phyloP scores from a whole-genome alignment of 2,888 invertebrate species.

The Cataglyphis altisquamis region DNA sequence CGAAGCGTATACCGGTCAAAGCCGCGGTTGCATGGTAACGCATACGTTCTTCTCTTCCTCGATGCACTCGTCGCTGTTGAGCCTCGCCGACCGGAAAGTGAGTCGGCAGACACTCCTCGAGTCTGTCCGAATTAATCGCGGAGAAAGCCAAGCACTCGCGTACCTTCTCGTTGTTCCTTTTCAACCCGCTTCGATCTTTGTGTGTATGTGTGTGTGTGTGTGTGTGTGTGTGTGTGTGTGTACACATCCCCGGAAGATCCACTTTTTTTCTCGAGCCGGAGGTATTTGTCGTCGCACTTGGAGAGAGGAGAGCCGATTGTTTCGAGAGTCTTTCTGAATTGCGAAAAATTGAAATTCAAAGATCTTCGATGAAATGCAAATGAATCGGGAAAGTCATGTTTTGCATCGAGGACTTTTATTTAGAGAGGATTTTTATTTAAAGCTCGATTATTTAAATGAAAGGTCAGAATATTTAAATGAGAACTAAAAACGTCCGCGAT shows the following conservation, averaged over 20 bases:
- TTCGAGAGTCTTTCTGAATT: constrained; percentile 19
- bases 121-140: constrained; percentile 61
- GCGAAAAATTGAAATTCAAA: constrained; percentile 14
- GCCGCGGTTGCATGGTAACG: constrained; percentile 59
- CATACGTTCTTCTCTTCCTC: constrained; percentile 43
- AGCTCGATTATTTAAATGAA: not conserved
- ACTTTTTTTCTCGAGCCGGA: constrained; percentile 15
- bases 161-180: constrained; percentile 46
- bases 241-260: constrained; percentile 13
- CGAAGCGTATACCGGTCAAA: constrained; percentile 53
- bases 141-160: constrained; percentile 60
- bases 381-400: constrained; percentile 12
- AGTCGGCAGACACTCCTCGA: constrained; percentile 21
- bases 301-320: constrained; percentile 28
- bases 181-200: constrained; percentile 7
- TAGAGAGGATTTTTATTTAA: constrained; percentile 1
- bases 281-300: constrained; percentile 3
- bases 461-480: not conserved
- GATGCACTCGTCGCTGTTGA: constrained; percentile 2
- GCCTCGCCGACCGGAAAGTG: not conserved
- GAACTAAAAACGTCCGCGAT: not conserved
- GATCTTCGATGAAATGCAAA: constrained; percentile 16
- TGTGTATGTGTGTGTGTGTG: not conserved
- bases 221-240: not conserved
- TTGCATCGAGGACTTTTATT: not conserved